Base-by-base conservation (phyloP, 2,113 vertebrate species). In the Corynorhinus townsendii region DNA sequence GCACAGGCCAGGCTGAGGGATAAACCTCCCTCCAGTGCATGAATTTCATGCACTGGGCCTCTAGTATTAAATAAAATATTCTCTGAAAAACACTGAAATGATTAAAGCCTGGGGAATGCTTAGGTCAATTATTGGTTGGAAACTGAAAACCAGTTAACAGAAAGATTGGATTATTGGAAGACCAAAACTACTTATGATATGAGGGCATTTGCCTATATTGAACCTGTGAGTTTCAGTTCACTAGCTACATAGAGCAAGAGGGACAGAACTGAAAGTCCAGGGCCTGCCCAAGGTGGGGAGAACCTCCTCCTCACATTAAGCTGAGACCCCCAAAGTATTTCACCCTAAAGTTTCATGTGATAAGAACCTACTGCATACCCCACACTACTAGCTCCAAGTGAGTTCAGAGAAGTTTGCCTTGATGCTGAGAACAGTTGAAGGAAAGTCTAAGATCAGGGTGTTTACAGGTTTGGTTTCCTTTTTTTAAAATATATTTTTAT, bases 1-100 rank as follows among this genome's bases (percentile, higher is more conserved):
- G 49, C 49, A 49, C 49, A 49, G 49, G 49, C 49, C 49, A 49
- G 6, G 49, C 49, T 49, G 49, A 49, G 49, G 49, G 15, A 49
- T 3, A 49, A 49, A 4, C 3, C 15, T 15, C 49, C 49, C 49
- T 49, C 49, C 15, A 49, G 49, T 49, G 49, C 49, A 49, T 49
- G 49, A 49, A 49, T 49, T 49, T 49, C 14, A 1, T 49, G 49
- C 49, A 49, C 49, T 49, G 49, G 15, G 49, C 49, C 15, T 49
- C 49, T 49, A 49, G 49, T 83, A 22, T 88, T 64, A 93, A 49
- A 85, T 75, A 17, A 88, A 64, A 66, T 73, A 54, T 8, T 9
- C 73, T 90, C 76, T 96, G 47, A 94, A 77, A 79, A 95, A 79
- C 47, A 66, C 45, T 68, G 3, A 79, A 59, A 71, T 77, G 7